phyloP scores from a whole-genome alignment of 1,140 invertebrate genomes.

The Lethrus apterus region DNA sequence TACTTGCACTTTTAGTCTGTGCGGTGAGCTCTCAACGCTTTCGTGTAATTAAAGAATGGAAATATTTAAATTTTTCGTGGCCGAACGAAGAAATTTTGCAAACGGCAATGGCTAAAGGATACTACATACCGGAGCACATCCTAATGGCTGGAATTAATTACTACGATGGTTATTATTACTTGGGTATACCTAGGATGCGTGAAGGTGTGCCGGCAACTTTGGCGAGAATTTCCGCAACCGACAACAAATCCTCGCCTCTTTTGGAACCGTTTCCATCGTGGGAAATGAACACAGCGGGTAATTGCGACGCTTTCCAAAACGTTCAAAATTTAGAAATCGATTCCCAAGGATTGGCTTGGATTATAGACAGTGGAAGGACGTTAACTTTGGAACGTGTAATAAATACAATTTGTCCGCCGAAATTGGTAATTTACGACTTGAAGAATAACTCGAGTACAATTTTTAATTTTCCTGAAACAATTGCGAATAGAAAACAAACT shows the following conservation, averaged over 20 bases:
- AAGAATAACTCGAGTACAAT: slow-evolving; percentile 46
- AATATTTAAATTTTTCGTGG: slow-evolving; percentile 38
- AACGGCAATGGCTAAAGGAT: slow-evolving; percentile 40
- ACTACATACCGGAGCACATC: slow-evolving; percentile 54
- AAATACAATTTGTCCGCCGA: slow-evolving; percentile 49
- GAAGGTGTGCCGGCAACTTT: slow-evolving; percentile 60
- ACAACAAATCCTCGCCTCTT: slow-evolving; percentile 48
- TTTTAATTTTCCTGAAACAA: slow-evolving; percentile 50
- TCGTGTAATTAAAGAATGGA: slow-evolving; percentile 30
- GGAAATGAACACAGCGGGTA: slow-evolving; percentile 54
- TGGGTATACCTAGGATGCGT: slow-evolving; percentile 57
- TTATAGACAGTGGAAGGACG: slow-evolving; percentile 57
- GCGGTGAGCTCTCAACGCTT: slow-evolving; percentile 5
- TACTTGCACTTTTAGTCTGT: too few relatives aligned
- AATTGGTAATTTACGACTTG: slow-evolving; percentile 58
- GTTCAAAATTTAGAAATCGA: slow-evolving; percentile 67
- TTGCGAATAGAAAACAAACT: slow-evolving; percentile 43
- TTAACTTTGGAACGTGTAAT: slow-evolving; percentile 35
- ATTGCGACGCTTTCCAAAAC: slow-evolving; percentile 58
- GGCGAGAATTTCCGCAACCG: slow-evolving; percentile 45
- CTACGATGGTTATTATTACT: slow-evolving; percentile 53
- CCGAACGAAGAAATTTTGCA: slow-evolving; percentile 19
- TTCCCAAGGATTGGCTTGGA: slow-evolving; percentile 58
- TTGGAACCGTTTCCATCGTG: slow-evolving; percentile 62
- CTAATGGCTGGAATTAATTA: slow-evolving; percentile 55